Conservation (phyloP, 2,113 vertebrate genomes). For the Solenodon paradoxus region DNA sequence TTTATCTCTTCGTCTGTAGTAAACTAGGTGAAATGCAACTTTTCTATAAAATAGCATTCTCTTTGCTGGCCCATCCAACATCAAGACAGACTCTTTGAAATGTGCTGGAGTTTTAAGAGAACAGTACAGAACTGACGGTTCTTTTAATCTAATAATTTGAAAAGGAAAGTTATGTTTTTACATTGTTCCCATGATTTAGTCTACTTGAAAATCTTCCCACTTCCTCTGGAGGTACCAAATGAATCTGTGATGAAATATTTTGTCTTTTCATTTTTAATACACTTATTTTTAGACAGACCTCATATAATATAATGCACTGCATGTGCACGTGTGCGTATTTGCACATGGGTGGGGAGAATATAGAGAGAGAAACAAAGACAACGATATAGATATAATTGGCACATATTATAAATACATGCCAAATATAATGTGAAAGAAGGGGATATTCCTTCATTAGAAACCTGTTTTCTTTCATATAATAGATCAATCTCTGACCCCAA, state of each 20-base stretch:
- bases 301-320: no score
- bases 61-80: background rate
- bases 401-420: background rate
- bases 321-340: background rate
- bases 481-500: background rate
- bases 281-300: background rate
- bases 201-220: background rate
- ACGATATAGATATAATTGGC: no score
- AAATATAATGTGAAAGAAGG: background rate
- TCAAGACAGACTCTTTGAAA: background rate
- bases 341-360: no score
- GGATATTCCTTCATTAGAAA: background rate
- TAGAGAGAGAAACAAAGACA: no score
- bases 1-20: constrained; percentile 10
- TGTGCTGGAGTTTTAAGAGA: background rate
- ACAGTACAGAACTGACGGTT: background rate
- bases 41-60: constrained; percentile 2
- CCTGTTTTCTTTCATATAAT: background rate
- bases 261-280: background rate
- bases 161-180: background rate
- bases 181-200: background rate
- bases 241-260: background rate
- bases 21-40: background rate
- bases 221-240: background rate
- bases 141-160: background rate